Base-by-base conservation (phyloP, 1,140 invertebrate genomes). In the Venturia canescens region DNA sequence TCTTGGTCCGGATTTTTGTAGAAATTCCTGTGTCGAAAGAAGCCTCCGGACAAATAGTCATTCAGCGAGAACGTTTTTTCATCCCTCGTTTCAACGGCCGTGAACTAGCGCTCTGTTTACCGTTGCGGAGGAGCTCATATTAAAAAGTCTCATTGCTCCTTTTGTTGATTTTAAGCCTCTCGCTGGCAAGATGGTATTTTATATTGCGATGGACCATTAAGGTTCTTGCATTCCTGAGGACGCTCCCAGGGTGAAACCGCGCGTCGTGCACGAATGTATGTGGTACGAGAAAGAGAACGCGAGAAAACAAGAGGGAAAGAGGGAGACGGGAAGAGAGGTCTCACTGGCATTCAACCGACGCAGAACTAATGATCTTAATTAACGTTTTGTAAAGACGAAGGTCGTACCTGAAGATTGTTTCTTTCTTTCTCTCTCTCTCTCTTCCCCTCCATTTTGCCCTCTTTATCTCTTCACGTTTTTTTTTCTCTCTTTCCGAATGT, bases 301-400 rank as follows among this genome's bases (percentile, higher is more conserved):
- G 38, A 60, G 53, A 70, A 72, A 66, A 63, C 79, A 27, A 76
- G 70, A 81, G 48, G 27, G 69, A 82, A 50, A 72, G 79, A 79
- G 26, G 67, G 27, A 71, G 27, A 50, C 63, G 57, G 70, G 44
- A 38, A 79, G 34, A 79, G 15, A 29, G 38, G 50, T 79, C 23
- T 66, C 60, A 66, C 57, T 53, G 60, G 86, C 85, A 89, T 90
- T 84, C 84, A 82, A 84, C 86, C 86, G 85, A 87, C 86, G 86
- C 87, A 88, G 86, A 88, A 87, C 88, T 90, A 90, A 90, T 89
- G 88, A 90, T 89, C 88, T 90, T 90, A 91, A 91, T 91, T 90
- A 90, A 89, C 88, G 87, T 90, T 90, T 89, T 85, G 87, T 86
- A 89, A 89, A 86, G 87, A 89, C 85, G 86, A 89, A 88, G 87